Percentiles rank a stretch among this genome's conserved stretches.
These are phyloP conservation scores for Sinelater perroti DNA, from an alignment of 2,888 invertebrate species.

Conservation along the genomic window DNA sequence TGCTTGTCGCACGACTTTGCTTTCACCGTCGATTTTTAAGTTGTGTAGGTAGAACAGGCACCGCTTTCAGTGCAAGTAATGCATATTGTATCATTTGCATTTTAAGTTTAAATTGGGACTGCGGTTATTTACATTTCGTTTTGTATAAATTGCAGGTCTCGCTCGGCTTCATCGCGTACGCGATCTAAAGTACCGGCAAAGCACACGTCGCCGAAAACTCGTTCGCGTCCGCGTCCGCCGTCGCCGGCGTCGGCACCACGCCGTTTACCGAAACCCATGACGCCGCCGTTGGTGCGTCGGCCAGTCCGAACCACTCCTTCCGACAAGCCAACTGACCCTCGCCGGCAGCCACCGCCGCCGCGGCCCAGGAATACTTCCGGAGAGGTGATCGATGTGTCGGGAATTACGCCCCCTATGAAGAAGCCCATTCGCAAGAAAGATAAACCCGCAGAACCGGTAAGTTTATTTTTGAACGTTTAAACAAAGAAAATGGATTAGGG, in stretches of 20 bases:
- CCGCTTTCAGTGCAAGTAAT: too few species aligned
- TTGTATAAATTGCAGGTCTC: too few species aligned
- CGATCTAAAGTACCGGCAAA: conserved; percentile 59
- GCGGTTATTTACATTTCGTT: too few species aligned
- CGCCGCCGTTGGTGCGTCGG: conserved; percentile 38
- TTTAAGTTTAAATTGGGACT: too few species aligned
- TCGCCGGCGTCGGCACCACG: conserved; percentile 63
- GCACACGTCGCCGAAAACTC: conserved; percentile 63
- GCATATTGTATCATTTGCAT: too few species aligned
- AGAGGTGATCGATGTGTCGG: conserved; percentile 58
- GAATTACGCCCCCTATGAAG: conserved; percentile 65
- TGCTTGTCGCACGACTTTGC: too few species aligned
- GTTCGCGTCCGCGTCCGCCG: conserved; percentile 64
- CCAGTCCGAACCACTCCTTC: conserved; percentile 45
- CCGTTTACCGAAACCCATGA: conserved; percentile 63
- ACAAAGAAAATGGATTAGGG: too few species aligned
- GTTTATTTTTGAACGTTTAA: conserved; percentile 2
- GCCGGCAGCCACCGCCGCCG: conserved; percentile 66
- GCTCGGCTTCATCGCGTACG: conserved; percentile 67
- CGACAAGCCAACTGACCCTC: conserved; percentile 60
- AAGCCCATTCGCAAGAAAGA: conserved; percentile 61
- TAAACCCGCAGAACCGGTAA: conserved; percentile 59
- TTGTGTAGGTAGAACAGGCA: too few species aligned
- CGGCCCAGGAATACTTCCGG: conserved; percentile 66
- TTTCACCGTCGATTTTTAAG: too few species aligned